These are phyloP conservation scores for Pentamera pediparva DNA, from an alignment of 53 echinoderm and acorn worm species.

Conservation along the genomic window DNA sequence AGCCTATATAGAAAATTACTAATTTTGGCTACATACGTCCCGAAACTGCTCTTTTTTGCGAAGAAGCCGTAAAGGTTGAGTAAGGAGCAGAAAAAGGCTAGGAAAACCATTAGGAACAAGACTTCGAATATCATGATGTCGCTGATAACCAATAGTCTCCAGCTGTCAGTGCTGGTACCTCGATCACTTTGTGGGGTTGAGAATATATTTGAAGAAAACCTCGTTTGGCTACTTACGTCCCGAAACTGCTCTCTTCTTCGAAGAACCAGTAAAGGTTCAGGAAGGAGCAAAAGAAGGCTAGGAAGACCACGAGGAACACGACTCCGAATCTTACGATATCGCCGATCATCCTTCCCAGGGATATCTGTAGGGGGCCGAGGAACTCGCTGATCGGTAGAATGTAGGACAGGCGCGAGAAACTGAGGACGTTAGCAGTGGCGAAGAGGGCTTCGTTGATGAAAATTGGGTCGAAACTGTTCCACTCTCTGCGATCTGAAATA, in stretches of 20 bases:
- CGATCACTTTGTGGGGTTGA: too few species aligned
- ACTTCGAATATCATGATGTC: background rate
- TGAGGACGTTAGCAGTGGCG: conserved; percentile 84
- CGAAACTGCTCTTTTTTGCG: conserved; percentile 45
- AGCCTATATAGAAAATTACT: too few species aligned
- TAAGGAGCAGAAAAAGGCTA: conserved; percentile 86
- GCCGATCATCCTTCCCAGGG: conserved; percentile 86
- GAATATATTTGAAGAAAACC: too few species aligned
- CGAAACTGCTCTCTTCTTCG: conserved; percentile 45
- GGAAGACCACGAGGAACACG: conserved; percentile 87
- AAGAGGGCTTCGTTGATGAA: conserved; percentile 70
- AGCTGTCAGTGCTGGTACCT: too few species aligned
- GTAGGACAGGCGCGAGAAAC: conserved; percentile 85
- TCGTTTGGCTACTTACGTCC: conserved; percentile 54
- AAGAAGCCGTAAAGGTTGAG: conserved; percentile 80
- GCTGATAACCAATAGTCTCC: too few species aligned
- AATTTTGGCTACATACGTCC: conserved; percentile 90
- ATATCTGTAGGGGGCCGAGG: conserved; percentile 91
- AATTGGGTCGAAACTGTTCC: conserved; percentile 73
- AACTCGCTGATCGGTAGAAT: conserved; percentile 95
- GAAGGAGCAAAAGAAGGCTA: conserved; percentile 87
- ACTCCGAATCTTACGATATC: conserved; percentile 86
- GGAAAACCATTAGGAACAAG: conserved; percentile 46
- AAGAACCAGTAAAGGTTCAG: conserved; percentile 81
- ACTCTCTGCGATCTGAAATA: conserved; percentile 49